Conservation (phyloP, 2,797 vertebrate species). For the Macropus fuliginosus region DNA sequence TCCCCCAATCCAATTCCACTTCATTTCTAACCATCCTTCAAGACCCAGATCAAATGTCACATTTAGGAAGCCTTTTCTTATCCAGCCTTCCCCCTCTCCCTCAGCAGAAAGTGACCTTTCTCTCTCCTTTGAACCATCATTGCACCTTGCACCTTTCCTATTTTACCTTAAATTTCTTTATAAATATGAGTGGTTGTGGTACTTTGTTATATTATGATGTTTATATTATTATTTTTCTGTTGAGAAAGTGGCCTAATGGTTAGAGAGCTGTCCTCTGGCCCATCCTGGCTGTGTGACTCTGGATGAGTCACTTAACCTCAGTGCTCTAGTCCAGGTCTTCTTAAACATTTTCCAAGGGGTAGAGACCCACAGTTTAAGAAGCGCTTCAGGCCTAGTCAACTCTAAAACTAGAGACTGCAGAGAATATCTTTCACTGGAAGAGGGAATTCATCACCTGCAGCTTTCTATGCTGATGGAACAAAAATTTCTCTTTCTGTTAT, state of each 20-base stretch:
- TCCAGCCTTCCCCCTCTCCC: neutral
- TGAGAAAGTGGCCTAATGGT: constrained; percentile 36
- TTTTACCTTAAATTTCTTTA: neutral
- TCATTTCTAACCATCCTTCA: neutral
- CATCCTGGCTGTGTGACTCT: neutral
- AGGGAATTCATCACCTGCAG: neutral
- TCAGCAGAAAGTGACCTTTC: neutral
- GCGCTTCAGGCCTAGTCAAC: too few species aligned
- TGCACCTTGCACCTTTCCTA: neutral
- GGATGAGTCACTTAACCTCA: neutral
- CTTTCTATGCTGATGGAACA: neutral
- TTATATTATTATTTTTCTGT: constrained; percentile 46
- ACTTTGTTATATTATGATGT: neutral
- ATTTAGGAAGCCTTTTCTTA: neutral
- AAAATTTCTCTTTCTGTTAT: neutral
- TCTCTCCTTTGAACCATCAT: neutral
- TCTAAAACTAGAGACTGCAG: constrained; percentile 30
- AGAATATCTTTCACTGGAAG: neutral
- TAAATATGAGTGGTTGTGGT: neutral
- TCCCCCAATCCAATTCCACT: neutral
- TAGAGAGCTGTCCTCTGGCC: constrained; percentile 1
- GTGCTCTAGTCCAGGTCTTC: neutral
- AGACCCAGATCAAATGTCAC: neutral
- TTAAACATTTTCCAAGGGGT: too few species aligned
- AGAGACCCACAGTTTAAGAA: too few species aligned